Evolutionary conservation across 2,888 invertebrate genomes (phyloP).

Genomic region (Crematogaster levior): DNA sequence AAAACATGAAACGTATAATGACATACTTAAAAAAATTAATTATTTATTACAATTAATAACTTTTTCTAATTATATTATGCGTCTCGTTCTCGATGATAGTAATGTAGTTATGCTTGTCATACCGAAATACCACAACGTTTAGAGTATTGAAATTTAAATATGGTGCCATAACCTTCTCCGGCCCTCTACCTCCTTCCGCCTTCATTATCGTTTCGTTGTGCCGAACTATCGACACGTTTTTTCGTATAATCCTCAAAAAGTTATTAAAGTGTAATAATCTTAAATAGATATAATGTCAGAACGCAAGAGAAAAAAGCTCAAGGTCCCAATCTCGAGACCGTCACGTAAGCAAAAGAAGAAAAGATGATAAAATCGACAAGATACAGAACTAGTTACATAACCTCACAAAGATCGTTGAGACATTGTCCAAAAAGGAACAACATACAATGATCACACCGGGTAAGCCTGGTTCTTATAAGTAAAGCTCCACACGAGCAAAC

Average conservation of each 20-base stretch:
- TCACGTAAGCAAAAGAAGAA: neutral
- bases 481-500: neutral
- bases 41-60: no score
- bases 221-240: neutral
- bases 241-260: no score
- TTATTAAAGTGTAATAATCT: neutral
- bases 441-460: no score
- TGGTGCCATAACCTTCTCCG: no score
- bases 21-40: no score
- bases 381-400: neutral
- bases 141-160: neutral
- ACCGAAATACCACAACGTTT: neutral
- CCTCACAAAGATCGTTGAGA: neutral
- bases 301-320: neutral
- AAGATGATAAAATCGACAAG: neutral
- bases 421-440: neutral
- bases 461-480: neutral
- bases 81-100: no score
- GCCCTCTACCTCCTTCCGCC: neutral
- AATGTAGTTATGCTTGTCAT: neutral
- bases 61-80: no score
- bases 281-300: neutral
- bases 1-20: no score
- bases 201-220: slow-evolving; percentile 3
- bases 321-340: neutral